Evolutionary conservation across 2,888 invertebrate species (phyloP).

Genomic region (Arrhopalites spinosus): DNA sequence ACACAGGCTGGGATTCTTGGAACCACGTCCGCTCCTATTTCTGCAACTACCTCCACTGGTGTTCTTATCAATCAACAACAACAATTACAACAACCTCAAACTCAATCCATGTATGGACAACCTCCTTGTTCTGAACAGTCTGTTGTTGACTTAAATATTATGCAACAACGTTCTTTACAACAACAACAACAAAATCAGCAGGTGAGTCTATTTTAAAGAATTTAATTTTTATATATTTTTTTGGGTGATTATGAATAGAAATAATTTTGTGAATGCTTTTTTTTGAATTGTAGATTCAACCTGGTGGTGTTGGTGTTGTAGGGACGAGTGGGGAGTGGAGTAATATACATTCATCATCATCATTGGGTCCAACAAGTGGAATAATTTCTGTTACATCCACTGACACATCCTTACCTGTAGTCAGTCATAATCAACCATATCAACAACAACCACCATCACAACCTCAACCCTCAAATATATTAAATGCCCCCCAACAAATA

Average conservation of each 20-base stretch:
- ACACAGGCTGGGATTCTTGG: constrained; percentile 15
- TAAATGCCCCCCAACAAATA: constrained; percentile 23
- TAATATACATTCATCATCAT: constrained; percentile 42
- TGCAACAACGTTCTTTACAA: constrained; percentile 23
- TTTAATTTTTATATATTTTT: background rate
- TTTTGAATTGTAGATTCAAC: background rate
- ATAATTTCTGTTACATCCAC: constrained; percentile 16
- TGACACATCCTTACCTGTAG: background rate
- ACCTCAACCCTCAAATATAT: constrained; percentile 19
- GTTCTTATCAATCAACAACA: background rate
- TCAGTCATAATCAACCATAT: constrained; percentile 35
- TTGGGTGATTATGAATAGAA: background rate
- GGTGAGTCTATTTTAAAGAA: constrained; percentile 10
- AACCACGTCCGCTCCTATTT: constrained; percentile 14
- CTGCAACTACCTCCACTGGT: constrained; percentile 13
- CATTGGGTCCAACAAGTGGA: constrained; percentile 36
- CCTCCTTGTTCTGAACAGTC: constrained; percentile 23
- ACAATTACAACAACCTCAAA: constrained; percentile 31
- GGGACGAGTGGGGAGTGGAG: constrained; percentile 43
- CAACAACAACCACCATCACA: constrained; percentile 31
- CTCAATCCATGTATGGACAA: constrained; percentile 30
- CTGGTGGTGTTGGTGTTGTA: constrained; percentile 13
- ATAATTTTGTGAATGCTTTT: background rate
- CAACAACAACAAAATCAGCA: constrained; percentile 42
- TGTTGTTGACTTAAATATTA: background rate